phyloP scores from a whole-genome alignment of 2,797 vertebrate species.

The Poliocrania exsul region DNA sequence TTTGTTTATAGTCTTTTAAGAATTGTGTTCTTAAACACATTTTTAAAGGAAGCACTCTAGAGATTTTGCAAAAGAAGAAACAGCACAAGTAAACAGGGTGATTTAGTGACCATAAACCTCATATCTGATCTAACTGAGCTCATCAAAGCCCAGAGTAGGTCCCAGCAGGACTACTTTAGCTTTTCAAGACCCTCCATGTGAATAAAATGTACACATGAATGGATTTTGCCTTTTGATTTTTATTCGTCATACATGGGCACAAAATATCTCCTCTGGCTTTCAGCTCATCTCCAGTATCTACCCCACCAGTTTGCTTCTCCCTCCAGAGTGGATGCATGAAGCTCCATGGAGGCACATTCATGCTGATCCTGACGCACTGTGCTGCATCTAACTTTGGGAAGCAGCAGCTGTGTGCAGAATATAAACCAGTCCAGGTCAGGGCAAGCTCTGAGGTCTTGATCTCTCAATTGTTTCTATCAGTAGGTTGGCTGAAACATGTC shows the following conservation, averaged over 20 bases:
- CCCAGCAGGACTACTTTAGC: background rate
- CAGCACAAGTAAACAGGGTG: background rate
- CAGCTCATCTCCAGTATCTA: background rate
- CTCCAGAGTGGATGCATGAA: fast-evolving
- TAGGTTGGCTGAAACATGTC: background rate
- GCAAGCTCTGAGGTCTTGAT: background rate
- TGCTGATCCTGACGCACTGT: background rate
- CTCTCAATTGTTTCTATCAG: background rate
- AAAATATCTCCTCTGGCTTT: background rate
- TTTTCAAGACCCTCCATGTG: background rate
- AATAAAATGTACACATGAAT: background rate
- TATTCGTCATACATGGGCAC: background rate
- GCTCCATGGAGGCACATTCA: fast-evolving
- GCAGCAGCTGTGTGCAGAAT: background rate
- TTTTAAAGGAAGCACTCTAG: background rate
- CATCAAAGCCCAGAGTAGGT: background rate
- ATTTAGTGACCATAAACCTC: background rate
- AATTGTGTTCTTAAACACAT: background rate
- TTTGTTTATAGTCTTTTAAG: background rate
- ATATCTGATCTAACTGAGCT: background rate
- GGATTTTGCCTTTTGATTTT: background rate
- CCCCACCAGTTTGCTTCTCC: background rate
- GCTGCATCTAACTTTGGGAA: background rate
- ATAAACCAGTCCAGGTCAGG: background rate
- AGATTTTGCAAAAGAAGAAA: background rate